Conservation (phyloP, 2,888 invertebrate species). For the Brachypterus glaber region DNA sequence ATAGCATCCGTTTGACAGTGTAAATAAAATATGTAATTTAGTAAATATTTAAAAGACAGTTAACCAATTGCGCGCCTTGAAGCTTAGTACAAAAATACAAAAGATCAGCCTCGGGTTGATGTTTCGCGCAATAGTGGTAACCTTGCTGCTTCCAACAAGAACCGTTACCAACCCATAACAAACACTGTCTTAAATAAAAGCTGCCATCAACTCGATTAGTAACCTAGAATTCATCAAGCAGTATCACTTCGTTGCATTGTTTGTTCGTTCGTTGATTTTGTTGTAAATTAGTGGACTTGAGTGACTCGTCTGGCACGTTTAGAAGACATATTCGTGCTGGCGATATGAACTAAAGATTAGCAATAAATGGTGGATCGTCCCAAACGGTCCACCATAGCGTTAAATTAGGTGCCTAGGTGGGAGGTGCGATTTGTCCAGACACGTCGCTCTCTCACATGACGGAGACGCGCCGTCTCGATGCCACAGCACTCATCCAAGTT, state of each 20-base stretch:
- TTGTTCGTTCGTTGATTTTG: conserved; percentile 35
- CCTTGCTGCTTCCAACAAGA: too few relatives aligned
- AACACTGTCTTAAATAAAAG: too few relatives aligned
- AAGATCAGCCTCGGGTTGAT: conserved; percentile 16
- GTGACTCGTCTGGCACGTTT: conserved; percentile 23
- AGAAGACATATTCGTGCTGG: conserved; percentile 29
- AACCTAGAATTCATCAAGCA: too few relatives aligned
- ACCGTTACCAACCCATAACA: too few relatives aligned
- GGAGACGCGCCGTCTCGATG: conserved; percentile 27
- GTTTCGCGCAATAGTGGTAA: too few relatives aligned
- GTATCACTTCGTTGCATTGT: conserved; percentile 24
- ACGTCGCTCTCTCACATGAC: conserved; percentile 28
- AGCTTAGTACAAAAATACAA: too few relatives aligned
- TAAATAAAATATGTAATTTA: too few relatives aligned
- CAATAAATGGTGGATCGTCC: conserved; percentile 39
- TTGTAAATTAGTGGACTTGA: conserved; percentile 35
- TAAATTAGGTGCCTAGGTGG: conserved; percentile 41
- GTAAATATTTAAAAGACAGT: too few relatives aligned
- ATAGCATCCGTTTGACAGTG: too few relatives aligned
- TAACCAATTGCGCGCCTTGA: too few relatives aligned
- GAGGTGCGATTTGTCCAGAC: conserved; percentile 16
- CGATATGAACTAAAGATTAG: conserved; percentile 38
- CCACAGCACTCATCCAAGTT: conserved; percentile 4
- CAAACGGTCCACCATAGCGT: conserved; percentile 37
- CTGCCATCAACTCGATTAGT: too few relatives aligned